phyloP scores from a whole-genome alignment of 1,140 invertebrate genomes.

The Camponotus vicinus region DNA sequence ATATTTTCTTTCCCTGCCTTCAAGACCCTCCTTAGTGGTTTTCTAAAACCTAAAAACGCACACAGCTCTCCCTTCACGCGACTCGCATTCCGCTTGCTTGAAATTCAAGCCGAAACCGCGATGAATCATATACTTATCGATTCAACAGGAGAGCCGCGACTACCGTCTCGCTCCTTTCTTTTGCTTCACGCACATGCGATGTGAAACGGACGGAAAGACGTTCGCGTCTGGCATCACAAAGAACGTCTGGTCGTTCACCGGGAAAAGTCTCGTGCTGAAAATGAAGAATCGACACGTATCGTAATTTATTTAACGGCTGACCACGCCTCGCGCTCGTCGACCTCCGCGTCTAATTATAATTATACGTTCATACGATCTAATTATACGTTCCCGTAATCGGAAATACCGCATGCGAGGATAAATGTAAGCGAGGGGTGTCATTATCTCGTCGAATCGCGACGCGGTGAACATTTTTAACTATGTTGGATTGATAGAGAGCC shows the following conservation, averaged over 20 bases:
- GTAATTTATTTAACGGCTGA: constrained; percentile 58
- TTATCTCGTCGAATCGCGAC: constrained; percentile 25
- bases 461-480: constrained; percentile 4
- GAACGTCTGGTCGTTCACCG: constrained; percentile 55
- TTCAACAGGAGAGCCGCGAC: constrained; percentile 78
- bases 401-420: constrained; percentile 34
- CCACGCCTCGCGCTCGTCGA: constrained; percentile 26
- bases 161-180: constrained; percentile 70
- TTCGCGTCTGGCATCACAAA: constrained; percentile 79
- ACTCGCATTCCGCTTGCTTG: constrained; percentile 73
- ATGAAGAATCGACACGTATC: constrained; percentile 46
- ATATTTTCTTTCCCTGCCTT: neutral
- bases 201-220: constrained; percentile 73
- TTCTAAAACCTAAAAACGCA: neutral
- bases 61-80: neutral
- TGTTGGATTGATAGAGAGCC: constrained; percentile 27
- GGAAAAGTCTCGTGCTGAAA: constrained; percentile 44
- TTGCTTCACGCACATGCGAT: constrained; percentile 62
- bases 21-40: neutral
- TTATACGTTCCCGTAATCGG: constrained; percentile 54
- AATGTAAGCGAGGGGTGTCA: constrained; percentile 18
- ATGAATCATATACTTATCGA: constrained; percentile 83
- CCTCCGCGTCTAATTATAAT: constrained; percentile 19
- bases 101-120: constrained; percentile 82
- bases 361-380: too few relatives aligned